Percentiles rank a stretch among this genome's conserved stretches.
Conservation (phyloP, 2,888 invertebrate species). For the Epinotia brunnichana region DNA sequence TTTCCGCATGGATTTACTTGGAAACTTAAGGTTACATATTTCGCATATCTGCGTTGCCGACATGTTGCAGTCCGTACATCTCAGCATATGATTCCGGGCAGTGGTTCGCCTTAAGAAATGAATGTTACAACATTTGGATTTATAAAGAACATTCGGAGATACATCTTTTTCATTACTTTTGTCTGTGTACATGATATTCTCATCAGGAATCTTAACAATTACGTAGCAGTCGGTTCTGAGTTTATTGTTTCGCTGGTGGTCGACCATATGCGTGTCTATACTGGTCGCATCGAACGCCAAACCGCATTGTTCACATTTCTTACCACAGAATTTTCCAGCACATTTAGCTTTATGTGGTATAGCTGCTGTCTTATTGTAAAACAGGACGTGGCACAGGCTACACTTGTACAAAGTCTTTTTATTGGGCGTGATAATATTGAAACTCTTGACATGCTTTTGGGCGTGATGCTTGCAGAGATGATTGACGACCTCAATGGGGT, state of each 20-base stretch:
- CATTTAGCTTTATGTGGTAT: constrained; percentile 9
- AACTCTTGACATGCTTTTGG: background rate
- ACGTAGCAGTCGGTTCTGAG: constrained; percentile 23
- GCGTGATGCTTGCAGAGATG: constrained; percentile 59
- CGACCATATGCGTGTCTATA: constrained; percentile 20
- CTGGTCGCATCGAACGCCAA: constrained; percentile 18
- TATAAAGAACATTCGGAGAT: constrained; percentile 9
- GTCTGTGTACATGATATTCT: background rate
- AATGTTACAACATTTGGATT: constrained; percentile 25
- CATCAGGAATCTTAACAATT: constrained; percentile 13
- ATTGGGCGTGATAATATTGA: constrained; percentile 21
- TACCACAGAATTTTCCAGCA: constrained; percentile 7
- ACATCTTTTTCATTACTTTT: background rate
- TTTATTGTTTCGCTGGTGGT: constrained; percentile 28
- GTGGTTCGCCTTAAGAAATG: constrained; percentile 12
- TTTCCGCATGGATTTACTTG: background rate
- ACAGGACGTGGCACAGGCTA: constrained; percentile 20
- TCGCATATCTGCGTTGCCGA: background rate
- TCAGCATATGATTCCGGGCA: background rate
- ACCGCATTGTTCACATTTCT: constrained; percentile 30
- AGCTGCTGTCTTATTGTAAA: constrained; percentile 13
- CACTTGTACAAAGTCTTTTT: constrained; percentile 37
- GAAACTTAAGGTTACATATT: constrained; percentile 20
- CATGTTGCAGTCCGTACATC: background rate
- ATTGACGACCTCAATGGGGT: constrained; percentile 54